Conservation (phyloP, 2,113 vertebrate species). For the Gallinago media region DNA sequence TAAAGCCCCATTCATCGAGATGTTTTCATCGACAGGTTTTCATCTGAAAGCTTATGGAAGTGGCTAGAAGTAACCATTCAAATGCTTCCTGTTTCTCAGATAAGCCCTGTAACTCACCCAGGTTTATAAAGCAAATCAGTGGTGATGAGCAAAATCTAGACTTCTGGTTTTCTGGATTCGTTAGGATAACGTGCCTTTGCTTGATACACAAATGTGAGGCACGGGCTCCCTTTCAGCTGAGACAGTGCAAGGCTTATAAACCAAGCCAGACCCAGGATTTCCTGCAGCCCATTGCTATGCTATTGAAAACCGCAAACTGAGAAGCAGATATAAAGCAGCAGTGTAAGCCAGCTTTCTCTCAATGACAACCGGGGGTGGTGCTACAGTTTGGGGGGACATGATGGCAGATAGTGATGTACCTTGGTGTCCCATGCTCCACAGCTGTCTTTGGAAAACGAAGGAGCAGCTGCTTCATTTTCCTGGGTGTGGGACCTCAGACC, state of each 20-base stretch:
- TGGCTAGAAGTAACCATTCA: background rate
- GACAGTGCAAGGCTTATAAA: background rate
- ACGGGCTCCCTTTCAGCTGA: background rate
- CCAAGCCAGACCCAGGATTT: background rate
- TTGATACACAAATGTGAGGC: accelerated
- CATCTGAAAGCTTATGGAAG: slow-evolving; percentile 15
- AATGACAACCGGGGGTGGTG: background rate
- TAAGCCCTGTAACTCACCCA: background rate
- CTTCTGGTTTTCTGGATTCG: background rate
- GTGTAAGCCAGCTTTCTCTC: background rate
- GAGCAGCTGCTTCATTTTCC: background rate
- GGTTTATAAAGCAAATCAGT: background rate
- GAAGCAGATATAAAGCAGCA: background rate
- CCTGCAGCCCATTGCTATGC: background rate
- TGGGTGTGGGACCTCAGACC: background rate
- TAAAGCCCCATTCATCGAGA: background rate
- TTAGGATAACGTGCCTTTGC: background rate
- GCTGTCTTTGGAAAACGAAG: background rate
- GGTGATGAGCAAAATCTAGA: background rate
- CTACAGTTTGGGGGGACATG: background rate
- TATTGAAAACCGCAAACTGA: background rate
- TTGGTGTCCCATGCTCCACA: accelerated
- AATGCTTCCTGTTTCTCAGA: background rate
- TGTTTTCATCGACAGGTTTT: slow-evolving; percentile 34
- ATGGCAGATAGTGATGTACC: background rate